These are phyloP conservation scores for Schrankia costaestrigalis DNA, from an alignment of 2,888 invertebrate species.

Conservation along the genomic window DNA sequence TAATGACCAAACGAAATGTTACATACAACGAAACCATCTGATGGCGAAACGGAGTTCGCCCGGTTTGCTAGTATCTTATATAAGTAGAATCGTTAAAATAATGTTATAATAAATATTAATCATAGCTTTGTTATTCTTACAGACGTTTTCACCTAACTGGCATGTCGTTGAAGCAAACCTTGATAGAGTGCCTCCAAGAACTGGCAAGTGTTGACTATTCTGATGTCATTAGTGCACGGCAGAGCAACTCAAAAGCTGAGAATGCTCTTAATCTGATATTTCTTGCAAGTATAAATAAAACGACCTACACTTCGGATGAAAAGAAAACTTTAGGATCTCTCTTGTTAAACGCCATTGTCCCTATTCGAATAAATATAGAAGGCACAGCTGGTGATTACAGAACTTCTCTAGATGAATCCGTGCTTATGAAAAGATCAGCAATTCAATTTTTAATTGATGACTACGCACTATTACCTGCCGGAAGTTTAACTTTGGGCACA, in stretches of 20 bases:
- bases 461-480: background rate
- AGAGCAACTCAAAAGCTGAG: background rate
- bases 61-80: too few species aligned
- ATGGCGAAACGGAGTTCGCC: too few species aligned
- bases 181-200: background rate
- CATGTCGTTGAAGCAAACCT: background rate
- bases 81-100: too few species aligned
- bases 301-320: background rate
- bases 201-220: background rate
- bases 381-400: background rate
- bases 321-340: background rate
- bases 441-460: background rate
- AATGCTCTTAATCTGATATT: background rate
- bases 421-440: background rate
- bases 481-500: background rate
- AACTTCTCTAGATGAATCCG: background rate
- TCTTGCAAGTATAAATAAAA: background rate
- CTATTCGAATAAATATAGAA: background rate
- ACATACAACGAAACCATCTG: too few species aligned
- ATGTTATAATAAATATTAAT: too few species aligned
- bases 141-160: background rate
- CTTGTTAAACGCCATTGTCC: background rate
- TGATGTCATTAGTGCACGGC: background rate
- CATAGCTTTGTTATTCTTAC: background rate
- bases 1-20: too few species aligned